Evolutionary conservation across 2,888 invertebrate genomes (phyloP).

Genomic region (Harpagoxenus sublaevis): DNA sequence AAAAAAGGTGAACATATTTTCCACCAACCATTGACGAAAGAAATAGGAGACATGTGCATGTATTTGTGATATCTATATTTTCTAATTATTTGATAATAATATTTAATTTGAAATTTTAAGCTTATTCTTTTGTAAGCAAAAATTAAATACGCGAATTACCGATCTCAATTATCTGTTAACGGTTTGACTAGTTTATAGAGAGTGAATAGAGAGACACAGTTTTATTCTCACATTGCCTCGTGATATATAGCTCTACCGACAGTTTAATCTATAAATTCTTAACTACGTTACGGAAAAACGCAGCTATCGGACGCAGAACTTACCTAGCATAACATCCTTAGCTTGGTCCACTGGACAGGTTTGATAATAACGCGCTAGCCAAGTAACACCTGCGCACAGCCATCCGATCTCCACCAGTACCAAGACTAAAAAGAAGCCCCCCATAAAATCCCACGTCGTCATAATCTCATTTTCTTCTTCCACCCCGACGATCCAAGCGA

Average conservation of each 20-base stretch:
- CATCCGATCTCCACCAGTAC: slow-evolving; percentile 92
- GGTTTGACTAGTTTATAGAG: background rate
- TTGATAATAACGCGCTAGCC: slow-evolving; percentile 90
- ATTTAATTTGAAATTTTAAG: background rate
- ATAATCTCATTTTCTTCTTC: background rate
- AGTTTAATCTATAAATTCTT: background rate
- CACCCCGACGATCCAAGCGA: background rate
- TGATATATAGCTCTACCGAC: background rate
- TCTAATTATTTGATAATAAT: background rate
- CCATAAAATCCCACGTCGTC: background rate
- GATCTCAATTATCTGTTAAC: background rate
- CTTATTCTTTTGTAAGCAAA: background rate
- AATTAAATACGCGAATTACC: background rate
- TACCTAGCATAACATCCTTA: slow-evolving; percentile 92
- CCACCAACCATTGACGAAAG: background rate
- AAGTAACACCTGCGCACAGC: slow-evolving; percentile 91
- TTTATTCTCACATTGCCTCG: background rate
- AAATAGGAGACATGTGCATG: background rate
- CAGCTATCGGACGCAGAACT: slow-evolving; percentile 75
- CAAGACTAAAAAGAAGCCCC: slow-evolving; percentile 88
- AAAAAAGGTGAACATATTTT: background rate
- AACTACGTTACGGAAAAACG: background rate
- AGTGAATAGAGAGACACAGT: background rate
- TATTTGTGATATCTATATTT: background rate
- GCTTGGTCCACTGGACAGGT: slow-evolving; percentile 90